Base-by-base conservation (phyloP, 2,888 invertebrate genomes). In the Tachina grossa region DNA sequence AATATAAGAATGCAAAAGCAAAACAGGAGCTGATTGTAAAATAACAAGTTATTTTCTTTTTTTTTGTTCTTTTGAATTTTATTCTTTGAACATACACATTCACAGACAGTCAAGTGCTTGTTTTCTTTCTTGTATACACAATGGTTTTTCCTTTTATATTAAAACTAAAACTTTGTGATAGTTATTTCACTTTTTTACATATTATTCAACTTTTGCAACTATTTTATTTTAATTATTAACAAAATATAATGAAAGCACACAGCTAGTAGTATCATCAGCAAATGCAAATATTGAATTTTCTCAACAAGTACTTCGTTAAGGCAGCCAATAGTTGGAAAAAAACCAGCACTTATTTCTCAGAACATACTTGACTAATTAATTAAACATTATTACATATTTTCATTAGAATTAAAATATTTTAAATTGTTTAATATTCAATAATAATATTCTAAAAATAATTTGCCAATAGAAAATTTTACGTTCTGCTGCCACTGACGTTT, bases 211-310 rank as follows among this genome's bases (percentile, higher is more conserved):
- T 55, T 69, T 69, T 71, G 13, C 43, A n/a, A 41, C 19, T 66
- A 80, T 55, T 16, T 41, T 57, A 14, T 68, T 75, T 51, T 31
- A 5, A 51, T 63, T n/a, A 43, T 55, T 16, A 16, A 16, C 22
- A 53, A 45, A 57, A 31, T 31, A 31, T 6, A 31, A 31, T 31
- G 43, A 66, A 55, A 76, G 43, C 45, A 63, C 31, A 45, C 19
- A 16, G 14, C 14, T 11, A 65, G 11, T 43, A 59, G 11, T 43
- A 59, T 14, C 68, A 63, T 63, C 51, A 22, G 22, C 57, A 66
- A 65, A 72, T 39, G 22, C 57, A 66, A 65, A 72, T 77, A 83
- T 83, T 71, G 83, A 83, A 83, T 83, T 83, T 83, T 77, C 83
- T 72, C 65, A 72, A 45, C 22, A 19, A 39, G 11, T 14, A 74